Conservation (phyloP, 2,113 vertebrate species). For the Podarcis cretensis region DNA sequence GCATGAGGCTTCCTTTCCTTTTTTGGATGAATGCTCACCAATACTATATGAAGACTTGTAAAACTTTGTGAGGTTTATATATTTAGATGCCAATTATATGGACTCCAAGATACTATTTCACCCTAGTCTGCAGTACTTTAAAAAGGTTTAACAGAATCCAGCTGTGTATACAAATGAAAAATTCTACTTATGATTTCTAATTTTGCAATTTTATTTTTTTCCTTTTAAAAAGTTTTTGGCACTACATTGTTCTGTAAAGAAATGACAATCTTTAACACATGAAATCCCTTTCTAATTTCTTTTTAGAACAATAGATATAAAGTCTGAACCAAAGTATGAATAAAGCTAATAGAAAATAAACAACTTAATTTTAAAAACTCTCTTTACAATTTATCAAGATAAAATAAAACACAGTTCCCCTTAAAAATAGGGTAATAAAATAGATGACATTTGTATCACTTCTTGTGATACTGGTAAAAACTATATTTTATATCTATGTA, state of each 20-base stretch:
- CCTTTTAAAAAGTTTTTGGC: slow-evolving; percentile 86
- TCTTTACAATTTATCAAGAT: slow-evolving; percentile 93
- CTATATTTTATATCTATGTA: slow-evolving; percentile 91
- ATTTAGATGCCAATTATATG: not conserved
- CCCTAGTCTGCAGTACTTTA: not conserved
- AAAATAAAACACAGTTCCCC: slow-evolving; percentile 97
- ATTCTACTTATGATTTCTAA: slow-evolving; percentile 50
- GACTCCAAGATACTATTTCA: not conserved
- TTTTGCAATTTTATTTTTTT: slow-evolving; percentile 74
- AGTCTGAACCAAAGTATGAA: slow-evolving; percentile 94
- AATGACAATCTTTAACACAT: slow-evolving; percentile 90
- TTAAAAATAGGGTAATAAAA: slow-evolving; percentile 99
- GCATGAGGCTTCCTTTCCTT: not conserved
- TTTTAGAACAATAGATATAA: slow-evolving; percentile 89
- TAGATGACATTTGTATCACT: slow-evolving; percentile 99
- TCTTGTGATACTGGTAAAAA: slow-evolving; percentile 97
- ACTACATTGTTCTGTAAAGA: slow-evolving; percentile 91
- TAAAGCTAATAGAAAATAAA: slow-evolving; percentile 99
- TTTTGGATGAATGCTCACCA: not conserved
- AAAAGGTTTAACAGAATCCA: slow-evolving; percentile 25
- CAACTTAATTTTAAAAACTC: slow-evolving; percentile 92
- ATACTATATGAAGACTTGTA: not conserved
- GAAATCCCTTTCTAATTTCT: slow-evolving; percentile 89
- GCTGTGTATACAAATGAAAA: slow-evolving; percentile 63
- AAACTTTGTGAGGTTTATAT: not conserved